These are phyloP conservation scores for Pelmatolapia mariae DNA, from an alignment of 2,113 vertebrate genomes.

Conservation along the genomic window DNA sequence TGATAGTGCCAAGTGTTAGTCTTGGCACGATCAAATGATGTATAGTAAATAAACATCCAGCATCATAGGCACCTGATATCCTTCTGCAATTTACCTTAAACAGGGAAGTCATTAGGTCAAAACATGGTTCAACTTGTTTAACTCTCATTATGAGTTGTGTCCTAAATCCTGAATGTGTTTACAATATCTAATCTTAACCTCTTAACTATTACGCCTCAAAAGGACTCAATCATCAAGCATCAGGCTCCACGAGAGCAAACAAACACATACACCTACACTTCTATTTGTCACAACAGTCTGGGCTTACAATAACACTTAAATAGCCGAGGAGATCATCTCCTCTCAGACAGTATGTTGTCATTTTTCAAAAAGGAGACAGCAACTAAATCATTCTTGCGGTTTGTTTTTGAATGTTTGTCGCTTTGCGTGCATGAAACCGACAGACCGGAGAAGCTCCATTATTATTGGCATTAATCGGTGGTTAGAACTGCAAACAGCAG, in stretches of 20 bases:
- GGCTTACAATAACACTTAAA: not conserved
- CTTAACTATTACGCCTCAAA: not conserved
- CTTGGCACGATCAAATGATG: not conserved
- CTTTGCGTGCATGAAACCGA: not conserved
- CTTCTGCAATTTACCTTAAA: not conserved
- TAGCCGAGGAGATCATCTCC: not conserved
- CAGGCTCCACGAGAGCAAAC: not conserved
- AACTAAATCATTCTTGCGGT: not conserved
- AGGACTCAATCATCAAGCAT: not conserved
- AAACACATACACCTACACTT: not conserved
- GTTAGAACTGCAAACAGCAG: not conserved
- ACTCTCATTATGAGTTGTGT: not conserved
- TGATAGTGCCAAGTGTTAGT: not conserved
- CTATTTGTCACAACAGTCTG: not conserved
- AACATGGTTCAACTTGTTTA: not conserved
- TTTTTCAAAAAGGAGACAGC: conserved; percentile 3
- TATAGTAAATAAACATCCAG: not conserved
- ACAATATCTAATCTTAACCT: not conserved
- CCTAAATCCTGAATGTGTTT: not conserved
- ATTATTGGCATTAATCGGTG: not conserved
- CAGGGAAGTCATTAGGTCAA: not conserved
- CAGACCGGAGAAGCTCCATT: not conserved
- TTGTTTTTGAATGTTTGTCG: not conserved
- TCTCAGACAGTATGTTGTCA: not conserved
- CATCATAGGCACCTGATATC: not conserved